Percentiles rank a stretch among this genome's conserved stretches.
Conservation (phyloP, 2,113 vertebrate species). For the Mustelus asterias region DNA sequence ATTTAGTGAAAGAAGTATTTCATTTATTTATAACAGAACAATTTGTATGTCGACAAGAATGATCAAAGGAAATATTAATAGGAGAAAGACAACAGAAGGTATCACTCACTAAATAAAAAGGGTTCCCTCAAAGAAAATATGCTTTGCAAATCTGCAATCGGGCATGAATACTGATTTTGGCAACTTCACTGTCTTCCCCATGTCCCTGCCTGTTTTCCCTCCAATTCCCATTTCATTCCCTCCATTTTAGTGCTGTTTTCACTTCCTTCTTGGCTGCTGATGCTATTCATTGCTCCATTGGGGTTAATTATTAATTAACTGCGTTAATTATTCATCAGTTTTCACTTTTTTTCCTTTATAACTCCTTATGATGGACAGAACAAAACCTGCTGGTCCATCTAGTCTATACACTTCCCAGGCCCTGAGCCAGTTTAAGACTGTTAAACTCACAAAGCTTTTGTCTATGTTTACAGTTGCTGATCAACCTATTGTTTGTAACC, state of each 20-base stretch:
- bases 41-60: slow-evolving; percentile 32
- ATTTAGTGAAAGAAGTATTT: slow-evolving; percentile 22
- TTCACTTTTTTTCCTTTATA: background rate
- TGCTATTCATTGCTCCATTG: background rate
- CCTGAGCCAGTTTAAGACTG: background rate
- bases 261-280: background rate
- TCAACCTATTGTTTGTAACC: background rate
- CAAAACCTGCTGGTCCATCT: background rate
- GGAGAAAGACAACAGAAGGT: slow-evolving; percentile 3
- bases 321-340: background rate
- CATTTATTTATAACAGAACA: slow-evolving; percentile 24
- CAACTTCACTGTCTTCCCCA: background rate
- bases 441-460: background rate
- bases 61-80: slow-evolving; percentile 24
- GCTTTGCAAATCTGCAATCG: background rate
- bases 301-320: background rate
- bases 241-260: background rate
- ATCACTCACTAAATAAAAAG: slow-evolving; percentile 23
- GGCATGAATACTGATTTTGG: background rate
- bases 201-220: background rate
- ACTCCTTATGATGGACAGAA: background rate
- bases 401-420: no score
- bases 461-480: background rate
- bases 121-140: background rate
- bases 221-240: background rate